A percentile compares a stretch with the other conserved stretches of the same genome.
These are phyloP conservation scores for Lasioglossum morio DNA, from an alignment of 2,888 invertebrate genomes.

Conservation along the genomic window DNA sequence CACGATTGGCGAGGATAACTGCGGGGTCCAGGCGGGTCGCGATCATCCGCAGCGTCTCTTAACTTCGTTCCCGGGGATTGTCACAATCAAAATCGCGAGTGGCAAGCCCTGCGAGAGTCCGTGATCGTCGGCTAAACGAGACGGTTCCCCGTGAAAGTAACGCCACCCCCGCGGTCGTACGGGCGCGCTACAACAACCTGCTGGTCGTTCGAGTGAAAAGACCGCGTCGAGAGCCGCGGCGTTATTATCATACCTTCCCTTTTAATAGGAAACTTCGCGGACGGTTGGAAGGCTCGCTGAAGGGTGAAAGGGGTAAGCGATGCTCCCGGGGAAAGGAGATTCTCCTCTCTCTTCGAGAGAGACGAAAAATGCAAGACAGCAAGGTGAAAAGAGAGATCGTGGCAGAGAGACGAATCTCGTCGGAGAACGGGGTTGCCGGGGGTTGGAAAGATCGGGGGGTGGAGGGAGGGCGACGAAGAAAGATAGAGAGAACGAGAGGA, in stretches of 20 bases:
- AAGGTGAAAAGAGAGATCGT: not conserved
- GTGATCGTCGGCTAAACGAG: slow-evolving; percentile 59
- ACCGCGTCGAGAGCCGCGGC: slow-evolving; percentile 66
- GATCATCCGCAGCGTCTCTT: slow-evolving; percentile 23
- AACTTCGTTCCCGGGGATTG: slow-evolving; percentile 53
- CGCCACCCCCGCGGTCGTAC: not conserved
- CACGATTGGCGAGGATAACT: not conserved
- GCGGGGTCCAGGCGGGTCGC: not conserved
- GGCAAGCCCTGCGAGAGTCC: slow-evolving; percentile 30
- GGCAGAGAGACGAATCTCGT: slow-evolving; percentile 40
- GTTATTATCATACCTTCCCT: slow-evolving; percentile 71
- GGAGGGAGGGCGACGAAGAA: slow-evolving; percentile 39
- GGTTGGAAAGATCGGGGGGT: not conserved
- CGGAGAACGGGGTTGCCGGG: slow-evolving; percentile 16
- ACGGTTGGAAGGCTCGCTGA: slow-evolving; percentile 64
- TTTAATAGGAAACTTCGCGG: slow-evolving; percentile 73
- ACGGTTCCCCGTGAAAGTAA: slow-evolving; percentile 19
- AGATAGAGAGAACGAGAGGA: slow-evolving; percentile 64
- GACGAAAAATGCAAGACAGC: slow-evolving; percentile 52
- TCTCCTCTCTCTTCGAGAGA: slow-evolving; percentile 41
- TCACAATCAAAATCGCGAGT: slow-evolving; percentile 31
- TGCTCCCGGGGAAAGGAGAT: slow-evolving; percentile 47
- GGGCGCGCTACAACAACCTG: slow-evolving; percentile 44
- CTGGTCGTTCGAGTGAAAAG: slow-evolving; percentile 71
- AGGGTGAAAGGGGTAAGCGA: slow-evolving; percentile 72